Evolutionary conservation across 2,113 vertebrate species (phyloP).

Genomic region (Pelmatolapia mariae): DNA sequence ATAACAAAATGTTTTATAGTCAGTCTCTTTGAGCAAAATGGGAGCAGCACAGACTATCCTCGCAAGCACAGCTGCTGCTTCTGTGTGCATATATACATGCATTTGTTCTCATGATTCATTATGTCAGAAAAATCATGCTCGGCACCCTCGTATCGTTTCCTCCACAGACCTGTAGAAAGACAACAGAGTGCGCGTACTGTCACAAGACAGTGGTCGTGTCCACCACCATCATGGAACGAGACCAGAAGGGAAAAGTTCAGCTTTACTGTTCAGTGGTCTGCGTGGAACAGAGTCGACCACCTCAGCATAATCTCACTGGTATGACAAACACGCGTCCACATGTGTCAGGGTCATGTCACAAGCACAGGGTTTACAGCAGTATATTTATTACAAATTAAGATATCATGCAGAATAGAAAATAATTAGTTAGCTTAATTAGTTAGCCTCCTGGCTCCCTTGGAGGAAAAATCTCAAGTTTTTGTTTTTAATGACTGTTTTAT

Average conservation of each 20-base stretch:
- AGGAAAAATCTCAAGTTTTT: not conserved
- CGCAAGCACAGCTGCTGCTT: not conserved
- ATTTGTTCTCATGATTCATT: not conserved
- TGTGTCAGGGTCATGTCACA: not conserved
- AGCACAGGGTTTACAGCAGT: not conserved
- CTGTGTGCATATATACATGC: not conserved
- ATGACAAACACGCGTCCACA: not conserved
- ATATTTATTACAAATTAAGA: not conserved
- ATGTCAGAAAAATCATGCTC: not conserved
- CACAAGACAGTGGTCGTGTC: slow-evolving; percentile 34
- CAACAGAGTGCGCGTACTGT: slow-evolving; percentile 42
- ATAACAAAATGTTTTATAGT: not conserved
- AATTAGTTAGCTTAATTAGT: not conserved
- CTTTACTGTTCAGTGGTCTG: slow-evolving; percentile 57
- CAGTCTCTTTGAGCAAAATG: not conserved
- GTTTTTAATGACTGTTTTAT: not conserved
- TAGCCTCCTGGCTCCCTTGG: not conserved
- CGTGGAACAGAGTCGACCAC: slow-evolving; percentile 51
- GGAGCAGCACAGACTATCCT: not conserved
- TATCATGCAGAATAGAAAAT: not conserved
- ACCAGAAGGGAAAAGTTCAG: slow-evolving; percentile 60
- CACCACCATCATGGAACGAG: slow-evolving; percentile 51
- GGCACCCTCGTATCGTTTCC: not conserved
- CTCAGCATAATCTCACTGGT: slow-evolving; percentile 45
- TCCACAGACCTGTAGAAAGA: slow-evolving; percentile 54